Evolutionary conservation across 1,140 invertebrate species (phyloP).

Genomic region (Plodia interpunctella): DNA sequence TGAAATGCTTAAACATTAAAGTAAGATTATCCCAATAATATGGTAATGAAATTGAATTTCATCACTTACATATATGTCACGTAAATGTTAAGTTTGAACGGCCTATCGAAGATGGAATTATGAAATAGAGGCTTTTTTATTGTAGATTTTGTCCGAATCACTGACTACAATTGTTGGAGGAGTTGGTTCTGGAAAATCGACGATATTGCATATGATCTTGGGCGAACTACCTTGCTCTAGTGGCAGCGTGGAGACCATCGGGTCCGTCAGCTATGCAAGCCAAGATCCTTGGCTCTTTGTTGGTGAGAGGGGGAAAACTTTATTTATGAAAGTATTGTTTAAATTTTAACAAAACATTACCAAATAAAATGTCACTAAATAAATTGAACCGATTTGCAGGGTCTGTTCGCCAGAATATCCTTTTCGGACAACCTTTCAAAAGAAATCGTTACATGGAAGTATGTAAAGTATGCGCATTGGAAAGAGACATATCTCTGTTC

Average conservation of each 20-base stretch:
- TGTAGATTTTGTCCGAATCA: conserved; percentile 42
- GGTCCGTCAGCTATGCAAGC: conserved; percentile 83
- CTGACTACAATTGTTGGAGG: conserved; percentile 58
- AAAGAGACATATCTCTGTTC: conserved; percentile 82
- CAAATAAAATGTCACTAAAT: not conserved
- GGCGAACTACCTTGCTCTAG: conserved; percentile 81
- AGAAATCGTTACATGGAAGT: conserved; percentile 81
- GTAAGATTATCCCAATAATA: conserved; percentile 29
- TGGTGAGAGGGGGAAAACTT: conserved; percentile 42
- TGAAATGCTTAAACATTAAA: conserved; percentile 44
- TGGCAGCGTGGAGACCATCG: conserved; percentile 79
- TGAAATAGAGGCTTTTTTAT: not conserved
- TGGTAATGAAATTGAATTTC: conserved; percentile 6
- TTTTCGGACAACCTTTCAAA: conserved; percentile 84
- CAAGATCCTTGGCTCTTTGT: conserved; percentile 88
- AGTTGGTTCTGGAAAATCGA: conserved; percentile 78
- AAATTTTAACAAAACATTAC: too few species aligned
- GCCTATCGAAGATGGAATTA: not conserved
- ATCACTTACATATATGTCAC: too few species aligned
- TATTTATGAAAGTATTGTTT: too few species aligned
- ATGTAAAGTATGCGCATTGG: conserved; percentile 78
- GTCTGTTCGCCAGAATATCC: conserved; percentile 84
- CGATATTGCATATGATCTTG: conserved; percentile 83
- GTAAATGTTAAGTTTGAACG: too few species aligned
- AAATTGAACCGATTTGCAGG: conserved; percentile 32